Base-by-base conservation (phyloP, 2,113 vertebrate genomes). In the Syngnathus scovelli region DNA sequence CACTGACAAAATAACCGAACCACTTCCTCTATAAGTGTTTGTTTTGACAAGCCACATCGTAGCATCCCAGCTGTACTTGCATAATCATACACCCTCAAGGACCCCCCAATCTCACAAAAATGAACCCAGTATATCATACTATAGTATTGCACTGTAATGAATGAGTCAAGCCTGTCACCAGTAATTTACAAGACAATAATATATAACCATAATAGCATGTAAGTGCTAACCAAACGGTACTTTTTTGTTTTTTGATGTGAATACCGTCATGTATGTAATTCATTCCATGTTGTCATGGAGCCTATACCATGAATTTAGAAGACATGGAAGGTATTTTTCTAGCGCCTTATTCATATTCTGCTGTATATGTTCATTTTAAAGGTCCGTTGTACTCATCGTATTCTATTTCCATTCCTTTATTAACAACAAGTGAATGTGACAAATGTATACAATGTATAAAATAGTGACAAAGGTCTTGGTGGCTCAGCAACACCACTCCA, bases 21-120 rank as follows among this genome's bases (percentile, higher is more conserved):
- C 41, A 43, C 51, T 76, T 66, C 1, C 23, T 41, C 36, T 18
- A 6, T 37, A 16, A 38, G 4, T 79, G 74, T 73, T 79, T 81
- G 39, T 79, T 86, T 75, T 78, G 60, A 76, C 72, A 78, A 61
- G 54, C n/a, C 60, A 27, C 56, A 67, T 74, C 56, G 54, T 69
- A 69, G 60, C 33, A 41, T 71, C 74, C 46, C 74, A 82, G 76
- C 84, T 76, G 68, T 56, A 36, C 62, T 23, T 71, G 9, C 56
- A 65, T 64, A 73, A 64, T 63, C 44, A 39, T 52, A 62, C 52
- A 55, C 64, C 15, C 37, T 7, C 36, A 52, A 67, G 67, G 39
- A 27, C 75, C 37, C 41, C 67, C 16, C 21, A 62, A 63, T 27
- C 27, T 16, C 58, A 18, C 18, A 63, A 39, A 44, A 56, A 56